Conservation (phyloP, 1,140 invertebrate species). For the Proctacanthus coquilletti region DNA sequence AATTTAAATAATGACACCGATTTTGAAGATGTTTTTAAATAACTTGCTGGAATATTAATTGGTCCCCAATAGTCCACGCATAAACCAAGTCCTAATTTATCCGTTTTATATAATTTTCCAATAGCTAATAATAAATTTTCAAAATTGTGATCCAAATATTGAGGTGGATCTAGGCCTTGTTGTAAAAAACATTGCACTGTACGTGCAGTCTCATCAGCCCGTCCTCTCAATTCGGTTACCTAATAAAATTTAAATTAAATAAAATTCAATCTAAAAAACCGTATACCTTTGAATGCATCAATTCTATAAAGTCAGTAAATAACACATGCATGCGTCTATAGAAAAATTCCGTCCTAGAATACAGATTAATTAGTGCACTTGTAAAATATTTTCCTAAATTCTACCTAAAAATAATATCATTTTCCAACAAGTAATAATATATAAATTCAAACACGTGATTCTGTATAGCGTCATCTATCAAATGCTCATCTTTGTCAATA, state of each 20-base stretch:
- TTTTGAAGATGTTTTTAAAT: slow-evolving; percentile 31
- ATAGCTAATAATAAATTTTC: slow-evolving; percentile 68
- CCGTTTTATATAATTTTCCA: slow-evolving; percentile 58
- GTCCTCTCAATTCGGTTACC: slow-evolving; percentile 48
- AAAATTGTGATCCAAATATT: slow-evolving; percentile 61
- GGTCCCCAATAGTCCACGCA: slow-evolving; percentile 73
- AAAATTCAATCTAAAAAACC: slow-evolving; percentile 1
- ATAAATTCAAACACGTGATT: slow-evolving; percentile 68
- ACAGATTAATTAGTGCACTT: slow-evolving; percentile 7
- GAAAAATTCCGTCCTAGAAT: slow-evolving; percentile 43
- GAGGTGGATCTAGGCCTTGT: slow-evolving; percentile 67
- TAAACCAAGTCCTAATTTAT: slow-evolving; percentile 53
- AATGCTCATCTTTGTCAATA: slow-evolving; percentile 60
- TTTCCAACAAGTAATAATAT: slow-evolving; percentile 53
- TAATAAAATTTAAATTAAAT: slow-evolving; percentile 2
- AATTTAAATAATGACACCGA: slow-evolving; percentile 81
- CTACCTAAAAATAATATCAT: slow-evolving; percentile 50
- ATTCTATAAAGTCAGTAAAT: slow-evolving; percentile 82
- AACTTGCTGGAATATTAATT: slow-evolving; percentile 30
- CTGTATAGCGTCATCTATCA: slow-evolving; percentile 62
- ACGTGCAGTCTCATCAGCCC: slow-evolving; percentile 78
- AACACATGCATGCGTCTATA: slow-evolving; percentile 68
- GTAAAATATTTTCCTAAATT: slow-evolving; percentile 36
- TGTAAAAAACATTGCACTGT: slow-evolving; percentile 63
- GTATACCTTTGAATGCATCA: slow-evolving; percentile 75